These are phyloP conservation scores for Pangasius macronema DNA, from an alignment of 2,797 vertebrate species.

Conservation along the genomic window DNA sequence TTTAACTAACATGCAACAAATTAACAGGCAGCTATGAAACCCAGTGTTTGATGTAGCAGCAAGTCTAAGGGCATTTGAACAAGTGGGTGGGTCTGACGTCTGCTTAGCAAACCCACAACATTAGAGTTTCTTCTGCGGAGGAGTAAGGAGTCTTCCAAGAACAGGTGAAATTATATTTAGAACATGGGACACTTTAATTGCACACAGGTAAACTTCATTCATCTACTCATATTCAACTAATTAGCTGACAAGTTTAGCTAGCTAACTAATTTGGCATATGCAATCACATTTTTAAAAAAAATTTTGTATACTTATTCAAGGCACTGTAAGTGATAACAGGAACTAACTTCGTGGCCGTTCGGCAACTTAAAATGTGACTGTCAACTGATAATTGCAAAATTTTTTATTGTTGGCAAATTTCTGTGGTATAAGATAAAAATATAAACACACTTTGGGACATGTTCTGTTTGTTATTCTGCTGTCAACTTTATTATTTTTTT, in stretches of 20 bases:
- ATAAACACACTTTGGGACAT: neutral
- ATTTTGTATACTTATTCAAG: neutral
- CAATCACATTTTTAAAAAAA: neutral
- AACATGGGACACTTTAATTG: neutral
- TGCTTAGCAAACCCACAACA: neutral
- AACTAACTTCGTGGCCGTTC: neutral
- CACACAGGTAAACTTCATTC: neutral
- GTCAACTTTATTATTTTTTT: neutral
- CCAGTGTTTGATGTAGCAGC: neutral
- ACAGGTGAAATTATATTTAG: neutral
- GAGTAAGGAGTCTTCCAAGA: neutral
- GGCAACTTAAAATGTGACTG: neutral
- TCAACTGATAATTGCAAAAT: neutral
- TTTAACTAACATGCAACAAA: neutral
- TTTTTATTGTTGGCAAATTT: neutral
- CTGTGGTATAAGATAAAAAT: neutral
- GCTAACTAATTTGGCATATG: neutral
- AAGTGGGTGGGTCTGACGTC: too few relatives aligned
- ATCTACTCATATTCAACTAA: neutral
- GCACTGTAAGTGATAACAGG: neutral
- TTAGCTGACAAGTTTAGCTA: slow-evolving; percentile 2
- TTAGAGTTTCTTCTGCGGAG: neutral
- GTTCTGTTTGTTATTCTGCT: too few relatives aligned
- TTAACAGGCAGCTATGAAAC: neutral
- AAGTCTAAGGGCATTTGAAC: neutral